Evolutionary conservation across 2,113 vertebrate species (phyloP).

Genomic region (Origma solitaria): DNA sequence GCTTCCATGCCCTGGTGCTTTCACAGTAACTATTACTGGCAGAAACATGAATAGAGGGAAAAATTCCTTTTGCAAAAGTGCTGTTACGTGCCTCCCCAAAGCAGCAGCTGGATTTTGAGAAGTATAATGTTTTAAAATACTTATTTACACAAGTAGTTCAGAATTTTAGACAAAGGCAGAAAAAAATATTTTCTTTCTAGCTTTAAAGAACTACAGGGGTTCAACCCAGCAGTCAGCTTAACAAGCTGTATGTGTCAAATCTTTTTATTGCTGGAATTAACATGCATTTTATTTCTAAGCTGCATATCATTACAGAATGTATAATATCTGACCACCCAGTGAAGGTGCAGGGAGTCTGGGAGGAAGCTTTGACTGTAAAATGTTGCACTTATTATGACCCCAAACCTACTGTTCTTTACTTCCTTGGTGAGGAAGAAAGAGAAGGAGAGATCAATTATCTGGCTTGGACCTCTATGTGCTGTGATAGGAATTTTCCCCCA

Average conservation of each 20-base stretch:
- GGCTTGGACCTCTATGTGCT: not conserved
- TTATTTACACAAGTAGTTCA: not conserved
- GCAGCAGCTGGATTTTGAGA: not conserved
- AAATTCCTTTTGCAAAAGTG: not conserved
- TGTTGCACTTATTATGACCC: not conserved
- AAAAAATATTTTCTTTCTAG: not conserved
- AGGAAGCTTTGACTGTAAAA: not conserved
- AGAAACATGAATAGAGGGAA: not conserved
- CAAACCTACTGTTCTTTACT: not conserved
- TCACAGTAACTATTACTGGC: not conserved
- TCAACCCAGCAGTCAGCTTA: not conserved
- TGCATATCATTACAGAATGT: not conserved
- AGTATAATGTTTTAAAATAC: not conserved
- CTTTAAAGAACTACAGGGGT: not conserved
- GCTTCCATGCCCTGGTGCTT: not conserved
- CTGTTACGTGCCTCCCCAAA: not conserved
- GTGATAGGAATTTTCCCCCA: not conserved
- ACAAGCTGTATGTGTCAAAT: not conserved
- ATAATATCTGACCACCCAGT: not conserved
- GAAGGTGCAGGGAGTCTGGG: not conserved
- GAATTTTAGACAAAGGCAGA: not conserved
- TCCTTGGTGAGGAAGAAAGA: not conserved
- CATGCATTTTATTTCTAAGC: not conserved
- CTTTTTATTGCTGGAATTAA: slow-evolving; percentile 11
- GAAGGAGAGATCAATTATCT: not conserved